phyloP scores from a whole-genome alignment of 2,113 vertebrate species.

The Columbina picui region DNA sequence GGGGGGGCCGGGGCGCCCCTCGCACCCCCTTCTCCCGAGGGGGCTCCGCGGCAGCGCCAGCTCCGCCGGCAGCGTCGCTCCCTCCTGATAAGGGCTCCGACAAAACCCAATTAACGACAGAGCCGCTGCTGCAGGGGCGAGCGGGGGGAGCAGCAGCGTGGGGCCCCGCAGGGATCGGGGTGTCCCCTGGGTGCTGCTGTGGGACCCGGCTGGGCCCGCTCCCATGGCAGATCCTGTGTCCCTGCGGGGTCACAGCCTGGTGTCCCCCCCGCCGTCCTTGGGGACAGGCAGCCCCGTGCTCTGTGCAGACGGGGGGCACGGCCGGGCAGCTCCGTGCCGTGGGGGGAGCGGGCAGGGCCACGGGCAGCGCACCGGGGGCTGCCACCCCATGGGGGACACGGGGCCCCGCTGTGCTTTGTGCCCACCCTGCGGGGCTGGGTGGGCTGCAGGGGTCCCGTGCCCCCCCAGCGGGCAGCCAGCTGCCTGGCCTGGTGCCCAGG shows the following conservation, averaged over 20 bases:
- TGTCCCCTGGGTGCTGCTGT: background rate
- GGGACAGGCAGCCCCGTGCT: background rate
- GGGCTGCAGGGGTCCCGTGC: background rate
- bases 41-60: background rate
- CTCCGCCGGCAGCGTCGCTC: slow-evolving; percentile 1
- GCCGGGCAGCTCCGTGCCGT: background rate
- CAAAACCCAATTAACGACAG: slow-evolving; percentile 44
- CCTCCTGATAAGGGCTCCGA: slow-evolving; percentile 18
- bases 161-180: background rate
- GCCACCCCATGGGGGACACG: fast-evolving
- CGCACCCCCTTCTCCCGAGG: slow-evolving; percentile 74
- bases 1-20: slow-evolving; percentile 27
- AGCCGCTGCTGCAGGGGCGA: background rate
- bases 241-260: background rate
- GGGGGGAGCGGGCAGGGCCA: background rate
- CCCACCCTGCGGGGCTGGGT: background rate
- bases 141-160: background rate
- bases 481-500: background rate
- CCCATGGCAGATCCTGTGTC: background rate
- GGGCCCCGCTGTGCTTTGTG: background rate
- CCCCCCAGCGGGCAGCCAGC: background rate
- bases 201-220: background rate
- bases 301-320: background rate
- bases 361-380: background rate
- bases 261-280: background rate